Percentiles rank a stretch among this genome's conserved stretches.
Conservation (phyloP, 2,113 vertebrate genomes). For the Gasterosteus nipponicus region DNA sequence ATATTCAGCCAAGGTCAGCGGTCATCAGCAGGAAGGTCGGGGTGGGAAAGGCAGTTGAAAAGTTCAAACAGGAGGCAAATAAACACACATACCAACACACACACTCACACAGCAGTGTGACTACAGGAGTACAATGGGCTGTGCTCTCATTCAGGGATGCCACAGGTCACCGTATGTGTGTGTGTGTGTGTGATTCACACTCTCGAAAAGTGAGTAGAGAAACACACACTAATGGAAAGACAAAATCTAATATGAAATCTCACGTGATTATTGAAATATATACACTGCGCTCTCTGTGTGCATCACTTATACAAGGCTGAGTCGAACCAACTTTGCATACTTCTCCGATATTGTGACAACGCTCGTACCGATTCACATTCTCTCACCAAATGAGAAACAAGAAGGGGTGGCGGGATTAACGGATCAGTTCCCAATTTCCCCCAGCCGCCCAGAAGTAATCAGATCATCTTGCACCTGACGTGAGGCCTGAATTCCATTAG, state of each 20-base stretch:
- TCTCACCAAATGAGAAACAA: constrained; percentile 53
- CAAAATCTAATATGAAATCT: constrained; percentile 48
- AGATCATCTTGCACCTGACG: constrained; percentile 83
- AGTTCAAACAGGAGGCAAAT: constrained; percentile 68
- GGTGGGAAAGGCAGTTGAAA: constrained; percentile 67
- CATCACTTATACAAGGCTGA: constrained; percentile 30
- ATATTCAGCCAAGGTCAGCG: constrained; percentile 76
- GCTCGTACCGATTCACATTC: constrained; percentile 33
- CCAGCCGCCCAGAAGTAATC: constrained; percentile 77
- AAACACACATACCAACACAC: constrained; percentile 45
- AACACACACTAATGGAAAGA: constrained; percentile 34
- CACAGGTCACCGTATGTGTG: constrained; percentile 38
- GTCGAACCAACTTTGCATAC: constrained; percentile 64
- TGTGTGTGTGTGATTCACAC: constrained; percentile 22
- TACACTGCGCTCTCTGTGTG: constrained; percentile 39
- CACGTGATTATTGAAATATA: constrained; percentile 54
- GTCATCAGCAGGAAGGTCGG: constrained; percentile 63
- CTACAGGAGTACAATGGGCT: constrained; percentile 32
- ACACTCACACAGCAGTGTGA: constrained; percentile 6
- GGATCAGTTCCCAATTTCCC: constrained; percentile 83
- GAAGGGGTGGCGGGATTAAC: constrained; percentile 77
- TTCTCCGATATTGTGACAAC: constrained; percentile 34
- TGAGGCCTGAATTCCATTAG: constrained; percentile 83
- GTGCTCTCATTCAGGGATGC: constrained; percentile 39
- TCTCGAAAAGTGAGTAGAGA: constrained; percentile 22